Conservation (phyloP, 92 coral and sea anemone species). For the Ricordea florida region DNA sequence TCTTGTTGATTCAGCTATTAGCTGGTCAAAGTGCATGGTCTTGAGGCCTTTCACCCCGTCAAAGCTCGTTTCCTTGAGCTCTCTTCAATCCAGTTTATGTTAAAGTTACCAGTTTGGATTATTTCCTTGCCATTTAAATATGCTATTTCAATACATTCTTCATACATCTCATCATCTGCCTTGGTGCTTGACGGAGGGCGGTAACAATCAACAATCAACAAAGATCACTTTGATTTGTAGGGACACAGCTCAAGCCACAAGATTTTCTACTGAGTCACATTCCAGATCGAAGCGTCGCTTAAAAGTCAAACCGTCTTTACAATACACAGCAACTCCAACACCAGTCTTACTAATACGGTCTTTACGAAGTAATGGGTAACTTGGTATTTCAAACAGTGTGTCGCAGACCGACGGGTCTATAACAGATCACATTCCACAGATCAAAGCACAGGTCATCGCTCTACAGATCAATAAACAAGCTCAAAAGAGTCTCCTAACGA, state of each 20-base stretch:
- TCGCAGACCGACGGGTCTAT: too few relatives aligned
- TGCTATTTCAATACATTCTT: background rate
- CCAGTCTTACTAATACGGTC: background rate
- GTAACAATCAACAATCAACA: background rate
- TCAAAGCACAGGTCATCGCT: too few relatives aligned
- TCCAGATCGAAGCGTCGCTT: background rate
- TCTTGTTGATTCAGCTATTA: conserved; percentile 37
- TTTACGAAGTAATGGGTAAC: background rate
- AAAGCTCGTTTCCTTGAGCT: conserved; percentile 33
- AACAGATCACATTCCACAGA: too few relatives aligned
- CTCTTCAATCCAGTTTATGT: conserved; percentile 37
- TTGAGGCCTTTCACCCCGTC: conserved; percentile 42
- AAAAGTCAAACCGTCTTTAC: background rate
- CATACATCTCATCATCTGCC: conserved; percentile 1
- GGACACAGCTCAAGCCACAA: conserved; percentile 6
- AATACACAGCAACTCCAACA: background rate
- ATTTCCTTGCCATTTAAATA: conserved; percentile 49
- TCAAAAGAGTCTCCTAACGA: too few relatives aligned
- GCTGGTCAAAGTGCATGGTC: conserved; percentile 69
- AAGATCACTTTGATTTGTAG: conserved; percentile 1
- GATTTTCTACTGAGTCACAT: conserved; percentile 16
- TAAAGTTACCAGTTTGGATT: conserved; percentile 55
- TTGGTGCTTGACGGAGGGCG: conserved; percentile 1
- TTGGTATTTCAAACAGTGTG: too few relatives aligned
- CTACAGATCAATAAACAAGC: too few relatives aligned